These are phyloP conservation scores for Imbricaverruca yamaguchii DNA, from an alignment of 2,888 invertebrate species.

Conservation along the genomic window DNA sequence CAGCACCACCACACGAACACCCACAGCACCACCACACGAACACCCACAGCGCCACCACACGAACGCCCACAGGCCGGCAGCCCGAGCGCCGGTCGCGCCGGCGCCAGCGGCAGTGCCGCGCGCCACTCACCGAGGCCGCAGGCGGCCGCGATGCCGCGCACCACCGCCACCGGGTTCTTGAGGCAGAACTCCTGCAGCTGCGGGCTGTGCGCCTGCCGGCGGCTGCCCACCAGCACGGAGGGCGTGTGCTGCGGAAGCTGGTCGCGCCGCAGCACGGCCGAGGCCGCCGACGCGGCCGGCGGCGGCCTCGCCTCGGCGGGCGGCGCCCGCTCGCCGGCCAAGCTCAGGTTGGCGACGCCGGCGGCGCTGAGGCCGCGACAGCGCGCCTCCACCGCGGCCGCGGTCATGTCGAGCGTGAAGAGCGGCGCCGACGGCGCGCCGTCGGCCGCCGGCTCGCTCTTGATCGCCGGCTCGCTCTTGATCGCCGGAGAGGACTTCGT, in stretches of 20 bases:
- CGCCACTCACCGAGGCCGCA: slow-evolving; percentile 61
- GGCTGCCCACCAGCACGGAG: slow-evolving; percentile 83
- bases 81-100: no score
- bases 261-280: slow-evolving; percentile 67
- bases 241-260: slow-evolving; percentile 89
- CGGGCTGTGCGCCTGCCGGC: slow-evolving; percentile 93
- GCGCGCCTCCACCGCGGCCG: slow-evolving; percentile 49
- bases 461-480: no score
- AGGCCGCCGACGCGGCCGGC: slow-evolving; percentile 80
- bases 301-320: slow-evolving; percentile 86
- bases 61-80: no score
- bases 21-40: no score
- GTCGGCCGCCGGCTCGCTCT: no score
- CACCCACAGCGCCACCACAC: no score
- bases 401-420: slow-evolving; percentile 59
- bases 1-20: no score
- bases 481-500: no score
- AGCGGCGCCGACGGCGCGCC: no score
- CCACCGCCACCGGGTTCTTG: slow-evolving; percentile 93
- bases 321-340: slow-evolving; percentile 44
- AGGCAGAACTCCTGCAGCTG: slow-evolving; percentile 96
- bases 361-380: slow-evolving; percentile 39
- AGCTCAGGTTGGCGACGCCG: slow-evolving; percentile 29
- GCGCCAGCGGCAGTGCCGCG: background rate
- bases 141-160: slow-evolving; percentile 90